These are phyloP conservation scores for Brachionus rubens DNA, from an alignment of 1,140 invertebrate genomes.

Conservation along the genomic window DNA sequence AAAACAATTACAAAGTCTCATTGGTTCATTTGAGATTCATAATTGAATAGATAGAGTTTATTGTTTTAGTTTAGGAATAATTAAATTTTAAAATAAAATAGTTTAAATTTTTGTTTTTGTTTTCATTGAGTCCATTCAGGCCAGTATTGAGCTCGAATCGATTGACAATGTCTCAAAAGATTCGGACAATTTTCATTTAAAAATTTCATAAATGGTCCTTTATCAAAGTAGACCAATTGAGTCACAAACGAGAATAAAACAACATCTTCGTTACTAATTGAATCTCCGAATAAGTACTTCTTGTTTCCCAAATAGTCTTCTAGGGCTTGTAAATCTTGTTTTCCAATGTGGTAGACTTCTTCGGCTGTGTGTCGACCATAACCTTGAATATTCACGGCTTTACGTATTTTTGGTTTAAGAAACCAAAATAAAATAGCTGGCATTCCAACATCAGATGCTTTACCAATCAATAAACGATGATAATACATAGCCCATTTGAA, in stretches of 20 bases:
- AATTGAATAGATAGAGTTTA: no score
- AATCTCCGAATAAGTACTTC: background rate
- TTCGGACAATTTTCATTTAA: background rate
- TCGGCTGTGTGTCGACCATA: background rate
- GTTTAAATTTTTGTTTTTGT: background rate
- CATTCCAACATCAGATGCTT: background rate
- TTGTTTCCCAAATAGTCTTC: background rate
- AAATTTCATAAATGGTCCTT: background rate
- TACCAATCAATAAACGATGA: background rate
- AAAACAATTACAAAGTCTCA: no score
- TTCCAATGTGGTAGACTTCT: background rate
- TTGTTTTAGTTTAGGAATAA: no score
- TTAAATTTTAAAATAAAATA: conserved; percentile 30
- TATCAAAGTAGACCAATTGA: background rate
- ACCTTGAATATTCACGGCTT: background rate
- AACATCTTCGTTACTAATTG: background rate
- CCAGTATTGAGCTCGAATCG: no score
- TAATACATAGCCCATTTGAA: background rate
- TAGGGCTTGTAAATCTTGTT: background rate
- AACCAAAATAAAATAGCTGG: background rate
- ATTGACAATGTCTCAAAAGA: no score
- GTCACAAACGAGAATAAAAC: background rate
- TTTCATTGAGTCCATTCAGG: background rate
- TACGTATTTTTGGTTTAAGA: background rate
- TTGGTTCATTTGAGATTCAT: no score